Evolutionary conservation across 2,113 vertebrate species (phyloP).

Genomic region (Pogonocichla stellata): DNA sequence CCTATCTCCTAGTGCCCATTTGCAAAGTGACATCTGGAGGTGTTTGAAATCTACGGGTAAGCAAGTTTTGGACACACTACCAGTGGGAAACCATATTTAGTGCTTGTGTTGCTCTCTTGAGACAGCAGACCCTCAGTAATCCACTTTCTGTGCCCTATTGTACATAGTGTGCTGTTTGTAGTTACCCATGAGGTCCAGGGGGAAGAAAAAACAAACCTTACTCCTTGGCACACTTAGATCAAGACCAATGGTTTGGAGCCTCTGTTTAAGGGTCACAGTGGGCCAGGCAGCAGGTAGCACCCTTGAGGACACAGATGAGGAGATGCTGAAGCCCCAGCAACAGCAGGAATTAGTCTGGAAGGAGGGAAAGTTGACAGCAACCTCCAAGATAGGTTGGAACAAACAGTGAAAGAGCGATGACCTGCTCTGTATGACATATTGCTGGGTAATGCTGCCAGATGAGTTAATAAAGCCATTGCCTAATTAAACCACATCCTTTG

Average conservation of each 20-base stretch:
- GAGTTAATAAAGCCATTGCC: constrained; percentile 34
- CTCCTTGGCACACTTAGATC: background rate
- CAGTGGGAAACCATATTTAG: background rate
- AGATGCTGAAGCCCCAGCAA: background rate
- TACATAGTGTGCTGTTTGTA: background rate
- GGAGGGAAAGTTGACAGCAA: background rate
- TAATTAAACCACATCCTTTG: constrained; percentile 63
- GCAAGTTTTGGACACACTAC: background rate
- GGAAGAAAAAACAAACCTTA: background rate
- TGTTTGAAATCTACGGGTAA: background rate
- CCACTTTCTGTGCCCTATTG: background rate
- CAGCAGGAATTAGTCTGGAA: background rate
- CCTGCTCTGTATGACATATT: constrained; percentile 13
- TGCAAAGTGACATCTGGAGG: background rate
- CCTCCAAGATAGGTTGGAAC: background rate
- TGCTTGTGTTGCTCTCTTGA: background rate
- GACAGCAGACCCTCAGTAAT: too few relatives aligned
- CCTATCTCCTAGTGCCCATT: background rate
- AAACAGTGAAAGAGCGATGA: background rate
- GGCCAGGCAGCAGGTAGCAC: background rate
- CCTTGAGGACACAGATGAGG: background rate
- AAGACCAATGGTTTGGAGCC: background rate
- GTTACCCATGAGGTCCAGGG: background rate
- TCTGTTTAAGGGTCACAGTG: background rate
- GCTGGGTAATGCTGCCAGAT: constrained; percentile 40